phyloP scores from a whole-genome alignment of 2,113 vertebrate genomes.

The Callorhinus ursinus region DNA sequence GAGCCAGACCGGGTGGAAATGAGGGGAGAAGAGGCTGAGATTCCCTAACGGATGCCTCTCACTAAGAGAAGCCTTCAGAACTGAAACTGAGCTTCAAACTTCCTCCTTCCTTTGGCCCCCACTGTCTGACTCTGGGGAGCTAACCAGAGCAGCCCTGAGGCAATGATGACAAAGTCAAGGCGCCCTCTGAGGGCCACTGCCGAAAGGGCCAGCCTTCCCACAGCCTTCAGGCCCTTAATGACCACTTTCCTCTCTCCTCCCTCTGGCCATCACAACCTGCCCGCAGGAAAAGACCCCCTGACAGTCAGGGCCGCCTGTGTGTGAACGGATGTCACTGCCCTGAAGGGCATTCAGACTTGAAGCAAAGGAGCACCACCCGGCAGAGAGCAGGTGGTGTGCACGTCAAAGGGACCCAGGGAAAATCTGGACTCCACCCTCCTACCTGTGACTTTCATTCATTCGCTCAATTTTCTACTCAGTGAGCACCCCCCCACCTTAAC shows the following conservation, averaged over 20 bases:
- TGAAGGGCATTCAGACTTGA: not conserved
- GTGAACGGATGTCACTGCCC: not conserved
- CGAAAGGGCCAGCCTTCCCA: not conserved
- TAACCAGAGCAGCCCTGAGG: not conserved
- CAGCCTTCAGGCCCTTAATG: not conserved
- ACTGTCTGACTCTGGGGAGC: not conserved
- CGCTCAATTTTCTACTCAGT: not conserved
- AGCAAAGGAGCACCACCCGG: not conserved
- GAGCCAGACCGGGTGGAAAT: accelerated
- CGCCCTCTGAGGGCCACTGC: not conserved
- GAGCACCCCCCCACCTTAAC: not conserved
- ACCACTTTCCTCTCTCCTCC: accelerated
- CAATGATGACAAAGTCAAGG: not conserved
- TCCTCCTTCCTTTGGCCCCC: not conserved
- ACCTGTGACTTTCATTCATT: not conserved
- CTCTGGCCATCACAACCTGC: not conserved
- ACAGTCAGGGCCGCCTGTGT: not conserved
- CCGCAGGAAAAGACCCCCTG: not conserved
- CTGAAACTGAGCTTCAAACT: not conserved
- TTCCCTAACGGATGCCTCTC: not conserved
- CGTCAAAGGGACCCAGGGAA: not conserved
- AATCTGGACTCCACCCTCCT: not conserved
- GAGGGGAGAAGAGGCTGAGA: not conserved
- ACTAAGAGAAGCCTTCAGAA: not conserved
- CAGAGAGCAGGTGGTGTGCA: not conserved